Evolutionary conservation across 2,797 vertebrate species (phyloP).

Genomic region (Oryzias dopingdopingensis): DNA sequence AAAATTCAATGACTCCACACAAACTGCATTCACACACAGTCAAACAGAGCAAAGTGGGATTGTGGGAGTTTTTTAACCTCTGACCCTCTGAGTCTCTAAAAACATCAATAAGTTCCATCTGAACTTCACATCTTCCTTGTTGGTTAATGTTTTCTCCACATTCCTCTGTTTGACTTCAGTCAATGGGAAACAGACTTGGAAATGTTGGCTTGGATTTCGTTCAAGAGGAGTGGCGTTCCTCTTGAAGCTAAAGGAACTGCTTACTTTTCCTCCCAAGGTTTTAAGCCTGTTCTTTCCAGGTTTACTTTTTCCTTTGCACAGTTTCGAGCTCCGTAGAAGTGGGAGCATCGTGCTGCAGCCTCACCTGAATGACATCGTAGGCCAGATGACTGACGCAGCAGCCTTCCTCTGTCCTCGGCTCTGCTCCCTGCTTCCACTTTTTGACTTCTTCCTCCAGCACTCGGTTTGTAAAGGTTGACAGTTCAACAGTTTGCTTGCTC

Average conservation of each 20-base stretch:
- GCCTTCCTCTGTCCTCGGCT: constrained; percentile 71
- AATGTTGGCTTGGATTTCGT: accelerated
- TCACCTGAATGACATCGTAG: constrained; percentile 87
- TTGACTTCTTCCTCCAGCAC: constrained; percentile 74
- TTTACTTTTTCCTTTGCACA: no score
- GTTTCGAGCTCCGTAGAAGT: no score
- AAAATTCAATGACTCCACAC: background rate
- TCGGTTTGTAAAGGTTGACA: constrained; percentile 61
- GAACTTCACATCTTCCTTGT: accelerated
- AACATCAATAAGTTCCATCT: background rate
- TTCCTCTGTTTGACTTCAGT: background rate
- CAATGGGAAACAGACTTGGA: constrained; percentile 4
- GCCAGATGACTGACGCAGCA: constrained; percentile 80
- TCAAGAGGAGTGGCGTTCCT: no score
- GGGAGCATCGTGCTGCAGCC: no score
- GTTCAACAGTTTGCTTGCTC: constrained; percentile 74
- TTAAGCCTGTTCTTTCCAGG: no score
- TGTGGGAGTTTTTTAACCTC: background rate
- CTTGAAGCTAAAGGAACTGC: no score
- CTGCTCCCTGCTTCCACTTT: constrained; percentile 69
- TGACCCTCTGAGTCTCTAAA: background rate
- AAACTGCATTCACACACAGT: background rate
- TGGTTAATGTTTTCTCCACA: background rate
- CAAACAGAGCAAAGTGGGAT: background rate
- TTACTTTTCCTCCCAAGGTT: no score